Conservation (phyloP, 2,113 vertebrate species). For the Apodemus speciosus region DNA sequence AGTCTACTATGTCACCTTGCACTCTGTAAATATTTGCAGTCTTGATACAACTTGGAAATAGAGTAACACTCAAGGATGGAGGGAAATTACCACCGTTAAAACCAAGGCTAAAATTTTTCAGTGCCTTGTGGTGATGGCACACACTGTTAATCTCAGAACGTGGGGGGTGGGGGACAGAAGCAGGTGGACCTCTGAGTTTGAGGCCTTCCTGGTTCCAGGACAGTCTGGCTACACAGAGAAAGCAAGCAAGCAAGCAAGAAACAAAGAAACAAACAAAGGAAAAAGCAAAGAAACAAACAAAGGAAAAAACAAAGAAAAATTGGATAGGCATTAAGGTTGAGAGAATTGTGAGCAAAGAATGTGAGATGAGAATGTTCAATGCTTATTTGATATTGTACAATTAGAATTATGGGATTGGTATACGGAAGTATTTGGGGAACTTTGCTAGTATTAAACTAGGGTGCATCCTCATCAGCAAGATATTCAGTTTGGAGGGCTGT, state of each 20-base stretch:
- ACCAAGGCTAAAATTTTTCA: not conserved
- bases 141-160: too few relatives aligned
- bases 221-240: not conserved
- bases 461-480: not conserved
- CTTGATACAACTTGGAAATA: not conserved
- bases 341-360: slow-evolving; percentile 4
- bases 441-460: not conserved
- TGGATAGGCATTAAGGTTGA: slow-evolving; percentile 11
- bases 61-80: not conserved
- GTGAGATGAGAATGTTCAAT: not conserved
- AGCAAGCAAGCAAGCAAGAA: not conserved
- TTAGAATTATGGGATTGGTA: slow-evolving; percentile 22
- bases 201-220: not conserved
- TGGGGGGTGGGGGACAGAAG: not conserved
- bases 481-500: not conserved
- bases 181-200: not conserved
- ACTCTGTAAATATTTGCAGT: slow-evolving; percentile 30
- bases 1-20: slow-evolving; percentile 8
- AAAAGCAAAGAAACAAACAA: not conserved
- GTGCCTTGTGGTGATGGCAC: too few relatives aligned
- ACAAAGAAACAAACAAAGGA: not conserved
- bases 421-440: slow-evolving; percentile 21
- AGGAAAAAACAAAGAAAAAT: not conserved
- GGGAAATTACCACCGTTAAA: not conserved
- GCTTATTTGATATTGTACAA: slow-evolving; percentile 33